These are phyloP conservation scores for Myrmecobius fasciatus DNA, from an alignment of 2,113 vertebrate species.

Conservation along the genomic window DNA sequence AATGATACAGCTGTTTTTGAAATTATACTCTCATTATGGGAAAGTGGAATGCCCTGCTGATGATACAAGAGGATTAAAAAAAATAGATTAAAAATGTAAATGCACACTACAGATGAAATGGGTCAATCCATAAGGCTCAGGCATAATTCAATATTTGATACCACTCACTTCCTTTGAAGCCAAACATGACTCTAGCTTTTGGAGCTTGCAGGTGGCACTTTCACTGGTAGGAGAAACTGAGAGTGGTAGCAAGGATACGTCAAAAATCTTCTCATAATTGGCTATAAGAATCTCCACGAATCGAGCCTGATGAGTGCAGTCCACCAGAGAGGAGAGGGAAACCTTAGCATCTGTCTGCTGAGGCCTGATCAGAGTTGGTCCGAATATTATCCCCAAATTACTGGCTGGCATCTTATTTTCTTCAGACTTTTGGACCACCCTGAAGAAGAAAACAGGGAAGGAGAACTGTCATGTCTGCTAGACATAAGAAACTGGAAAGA, in stretches of 20 bases:
- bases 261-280: constrained; percentile 94
- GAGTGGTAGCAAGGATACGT: constrained; percentile 87
- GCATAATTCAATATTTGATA: constrained; percentile 37
- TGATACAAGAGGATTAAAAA: constrained; percentile 63
- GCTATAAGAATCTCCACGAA: constrained; percentile 95
- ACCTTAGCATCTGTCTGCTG: constrained; percentile 92
- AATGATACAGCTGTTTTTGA: constrained; percentile 75
- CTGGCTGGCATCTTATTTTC: constrained; percentile 99
- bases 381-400: constrained; percentile 98
- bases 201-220: constrained; percentile 63
- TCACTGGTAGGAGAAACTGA: constrained; percentile 36
- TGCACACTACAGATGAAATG: constrained; percentile 34
- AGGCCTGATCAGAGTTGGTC: constrained; percentile 95
- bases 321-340: constrained; percentile 95
- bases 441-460: constrained; percentile 73
- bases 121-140: constrained; percentile 42
- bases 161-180: constrained; percentile 93
- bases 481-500: not conserved
- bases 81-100: constrained; percentile 38
- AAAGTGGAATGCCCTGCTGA: constrained; percentile 77
- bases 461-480: not conserved
- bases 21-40: constrained; percentile 78
- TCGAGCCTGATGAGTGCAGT: constrained; percentile 96
- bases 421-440: constrained; percentile 92
- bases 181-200: constrained; percentile 85